A percentile compares a stretch with the other conserved stretches of the same genome.
Evolutionary conservation across 2,113 vertebrate genomes (phyloP).

Genomic region (Colossoma macropomum): DNA sequence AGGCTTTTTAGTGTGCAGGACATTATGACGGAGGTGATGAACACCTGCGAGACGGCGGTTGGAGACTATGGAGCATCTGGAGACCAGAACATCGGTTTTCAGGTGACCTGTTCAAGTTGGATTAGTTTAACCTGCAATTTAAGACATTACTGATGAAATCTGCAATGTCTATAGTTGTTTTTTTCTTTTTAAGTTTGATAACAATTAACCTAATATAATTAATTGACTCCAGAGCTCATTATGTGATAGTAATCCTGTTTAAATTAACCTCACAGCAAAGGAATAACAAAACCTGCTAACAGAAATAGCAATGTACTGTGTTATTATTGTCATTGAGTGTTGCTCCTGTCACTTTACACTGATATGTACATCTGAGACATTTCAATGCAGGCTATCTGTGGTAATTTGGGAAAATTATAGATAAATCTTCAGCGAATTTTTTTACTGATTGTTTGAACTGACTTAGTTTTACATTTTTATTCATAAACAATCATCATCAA

Average conservation of each 20-base stretch:
- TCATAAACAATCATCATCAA: no score
- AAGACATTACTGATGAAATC: not conserved
- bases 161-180: no score
- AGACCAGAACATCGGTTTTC: slow-evolving; percentile 77
- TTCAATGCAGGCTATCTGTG: no score
- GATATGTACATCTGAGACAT: not conserved
- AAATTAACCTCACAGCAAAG: not conserved
- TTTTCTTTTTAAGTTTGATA: no score
- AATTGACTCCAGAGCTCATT: not conserved
- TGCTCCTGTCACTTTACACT: not conserved
- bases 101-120: slow-evolving; percentile 67
- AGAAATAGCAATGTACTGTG: not conserved
- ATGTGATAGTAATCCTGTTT: not conserved
- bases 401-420: no score
- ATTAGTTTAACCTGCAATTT: not conserved
- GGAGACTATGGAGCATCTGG: slow-evolving; percentile 77
- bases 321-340: not conserved
- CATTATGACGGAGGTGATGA: slow-evolving; percentile 86
- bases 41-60: slow-evolving; percentile 80
- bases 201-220: not conserved
- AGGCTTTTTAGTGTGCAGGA: slow-evolving; percentile 37
- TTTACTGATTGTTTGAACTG: no score
- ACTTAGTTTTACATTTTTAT: no score
- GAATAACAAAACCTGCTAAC: not conserved
- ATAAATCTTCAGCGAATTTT: no score